Percentiles rank a stretch among this genome's conserved stretches.
Conservation (phyloP, 2,888 invertebrate genomes). For the Macaria notata region DNA sequence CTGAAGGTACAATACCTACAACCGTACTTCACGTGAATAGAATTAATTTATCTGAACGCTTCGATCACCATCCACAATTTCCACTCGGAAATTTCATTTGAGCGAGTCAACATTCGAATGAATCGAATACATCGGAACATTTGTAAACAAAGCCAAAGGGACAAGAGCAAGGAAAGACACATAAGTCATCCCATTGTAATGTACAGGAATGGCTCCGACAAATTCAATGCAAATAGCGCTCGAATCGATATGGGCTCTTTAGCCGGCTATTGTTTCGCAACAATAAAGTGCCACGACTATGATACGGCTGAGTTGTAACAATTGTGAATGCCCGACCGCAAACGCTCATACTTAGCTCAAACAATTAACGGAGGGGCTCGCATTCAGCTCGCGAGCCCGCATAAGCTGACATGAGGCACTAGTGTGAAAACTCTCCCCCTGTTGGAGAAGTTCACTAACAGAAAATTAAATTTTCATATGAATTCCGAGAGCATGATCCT, state of each 20-base stretch:
- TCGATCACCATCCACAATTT: conserved; percentile 19
- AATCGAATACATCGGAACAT: conserved; percentile 16
- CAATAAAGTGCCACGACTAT: conserved; percentile 62
- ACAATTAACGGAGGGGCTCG: conserved; percentile 74
- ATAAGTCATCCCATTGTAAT: conserved; percentile 22
- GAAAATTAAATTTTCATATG: conserved; percentile 79
- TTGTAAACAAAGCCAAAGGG: conserved; percentile 22
- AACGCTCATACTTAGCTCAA: conserved; percentile 71
- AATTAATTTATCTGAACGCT: conserved; percentile 13
- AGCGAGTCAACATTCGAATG: conserved; percentile 19
- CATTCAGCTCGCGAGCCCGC: conserved; percentile 69
- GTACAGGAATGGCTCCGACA: conserved; percentile 27
- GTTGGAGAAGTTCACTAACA: conserved; percentile 72
- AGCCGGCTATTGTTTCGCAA: conserved; percentile 57
- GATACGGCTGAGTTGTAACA: conserved; percentile 68
- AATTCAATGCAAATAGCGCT: conserved; percentile 46
- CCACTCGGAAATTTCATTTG: conserved; percentile 21
- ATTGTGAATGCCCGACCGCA: conserved; percentile 67
- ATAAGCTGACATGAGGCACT: conserved; percentile 73
- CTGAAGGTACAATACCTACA: conserved; percentile 6
- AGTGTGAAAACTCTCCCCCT: conserved; percentile 66
- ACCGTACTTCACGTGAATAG: conserved; percentile 12
- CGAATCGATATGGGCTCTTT: conserved; percentile 48
- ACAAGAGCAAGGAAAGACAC: conserved; percentile 10
- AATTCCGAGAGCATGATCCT: conserved; percentile 68